Base-by-base conservation (phyloP, 2,888 invertebrate genomes). In the Eilema caniola region DNA sequence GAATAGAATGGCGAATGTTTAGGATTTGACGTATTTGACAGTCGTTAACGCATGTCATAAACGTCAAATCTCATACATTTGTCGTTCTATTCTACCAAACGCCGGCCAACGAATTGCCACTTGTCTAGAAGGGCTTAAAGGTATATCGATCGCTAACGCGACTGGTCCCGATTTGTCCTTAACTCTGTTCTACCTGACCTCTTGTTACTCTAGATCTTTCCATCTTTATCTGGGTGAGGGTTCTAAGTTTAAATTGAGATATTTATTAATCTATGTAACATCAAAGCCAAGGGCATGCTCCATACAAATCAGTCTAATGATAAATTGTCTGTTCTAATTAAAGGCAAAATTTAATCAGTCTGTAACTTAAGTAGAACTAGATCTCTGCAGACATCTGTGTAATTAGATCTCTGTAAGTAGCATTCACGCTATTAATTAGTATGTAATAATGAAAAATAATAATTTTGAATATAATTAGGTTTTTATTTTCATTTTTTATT, bases 201-300 rank as follows among this genome's bases (percentile, higher is more conserved):
- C 57, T 68, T 8, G 37, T 11, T 62, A 33, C 14, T 63, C 25
- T 59, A 57, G 14, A 69, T 59, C 28, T 59, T 57, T 59, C 41
- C 7, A 8, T 41, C 41, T 59, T 56, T 23, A 62, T 31, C 53
- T 24, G 12, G 8, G 24, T 33, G 24, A 47, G 41, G 24, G 24
- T 24, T 23, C 31, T 20, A 23, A 62, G 28, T 59, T 59, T 69
- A 28, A 64, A 59, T 47, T 60, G 16, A 60, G 31, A 63, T 63
- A 47, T 23, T 69, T 59, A 69, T 64, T 63, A 63, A 69, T 59
- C 41, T 59, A 31, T 12, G 8, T 37, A 62, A 60, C 28, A 76
- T 72, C 68, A 72, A 78, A 78, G 72, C 56, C 68, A 73, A 79
- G 64, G 73, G 31, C 72, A 78, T 65, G 73, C 67, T 76, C 74